Evolutionary conservation across 2,113 vertebrate species (phyloP), one percentile per base, ranked within the genome.

Genomic region (Numenius arquata): DNA sequence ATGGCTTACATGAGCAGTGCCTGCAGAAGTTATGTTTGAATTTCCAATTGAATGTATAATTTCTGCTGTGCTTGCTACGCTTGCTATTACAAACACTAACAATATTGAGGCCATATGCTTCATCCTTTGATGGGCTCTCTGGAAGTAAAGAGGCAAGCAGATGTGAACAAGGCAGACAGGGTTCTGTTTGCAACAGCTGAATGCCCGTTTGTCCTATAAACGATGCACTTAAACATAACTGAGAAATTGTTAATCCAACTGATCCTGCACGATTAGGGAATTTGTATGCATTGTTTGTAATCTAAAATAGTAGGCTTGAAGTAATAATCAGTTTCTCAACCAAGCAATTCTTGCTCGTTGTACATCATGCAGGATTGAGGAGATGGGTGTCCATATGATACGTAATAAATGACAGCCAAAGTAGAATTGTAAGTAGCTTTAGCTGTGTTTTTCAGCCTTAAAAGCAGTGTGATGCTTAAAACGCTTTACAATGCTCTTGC

Each of bases 241-340:
- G 91, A 94, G 68, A 89, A 96, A 53, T 50, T 86, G 87, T 95
- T 93, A 96, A 95, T 96, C 86, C 87, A 84, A 56, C 75, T 88
- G 67, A 95, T 94, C 89, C 73, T 71, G 72, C 1, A 0, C 0
- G 29, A 75, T 95, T 92, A 83, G 67, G 83, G 74, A 88, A 89
- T 94, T 81, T 73, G 41, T 88, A 30, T 63, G 56, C 21, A 1
- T 82, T 90, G 77, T 81, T 90, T 87, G 53, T 88, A 77, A 71
- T 90, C 91, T 87, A 43, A 95, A 95, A 73, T 62, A 53, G 79
- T 32, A 83, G 58, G 53, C 56, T 85, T 65, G 55, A 76, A 81
- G 50, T 84, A 79, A 90, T 94, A 76, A 88, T 68, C 79, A 61
- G 52, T 83, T 92, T 81, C 74, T 53, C 55, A 65, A 6, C 27